phyloP scores from a whole-genome alignment of 2,888 invertebrate genomes.

The Zootermopsis nevadensis region DNA sequence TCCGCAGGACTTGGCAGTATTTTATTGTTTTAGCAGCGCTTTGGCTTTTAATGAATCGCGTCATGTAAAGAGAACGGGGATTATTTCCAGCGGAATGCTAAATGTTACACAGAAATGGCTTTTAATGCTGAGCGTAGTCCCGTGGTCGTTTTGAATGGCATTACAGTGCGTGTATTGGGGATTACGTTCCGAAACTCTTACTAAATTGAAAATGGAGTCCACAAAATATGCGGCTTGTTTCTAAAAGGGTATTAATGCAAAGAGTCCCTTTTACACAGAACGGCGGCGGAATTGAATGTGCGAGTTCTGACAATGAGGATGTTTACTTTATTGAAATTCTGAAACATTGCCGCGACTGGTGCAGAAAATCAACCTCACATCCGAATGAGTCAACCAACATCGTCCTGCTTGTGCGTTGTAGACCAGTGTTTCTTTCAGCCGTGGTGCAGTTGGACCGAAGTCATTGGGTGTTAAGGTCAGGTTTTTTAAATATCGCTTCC shows the following conservation, averaged over 20 bases:
- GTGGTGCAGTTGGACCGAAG: too few species aligned
- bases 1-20: too few species aligned
- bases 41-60: background rate
- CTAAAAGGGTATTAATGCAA: conserved; percentile 24
- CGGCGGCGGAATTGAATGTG: background rate
- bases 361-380: too few species aligned
- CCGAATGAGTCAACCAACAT: too few species aligned
- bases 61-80: background rate
- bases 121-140: background rate
- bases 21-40: background rate
- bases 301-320: background rate
- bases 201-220: conserved; percentile 31
- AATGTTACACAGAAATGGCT: background rate
- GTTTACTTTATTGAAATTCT: background rate
- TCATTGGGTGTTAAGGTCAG: too few species aligned
- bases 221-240: conserved; percentile 21
- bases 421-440: too few species aligned
- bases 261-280: background rate
- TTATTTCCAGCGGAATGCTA: background rate
- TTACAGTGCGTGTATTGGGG: background rate
- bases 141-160: background rate
- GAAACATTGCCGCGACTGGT: background rate
- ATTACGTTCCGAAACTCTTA: conserved; percentile 33
- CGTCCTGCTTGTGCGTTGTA: too few species aligned
- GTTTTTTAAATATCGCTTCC: too few species aligned